Evolutionary conservation across 2,113 vertebrate genomes (phyloP).

Genomic region (Microtus montanus): DNA sequence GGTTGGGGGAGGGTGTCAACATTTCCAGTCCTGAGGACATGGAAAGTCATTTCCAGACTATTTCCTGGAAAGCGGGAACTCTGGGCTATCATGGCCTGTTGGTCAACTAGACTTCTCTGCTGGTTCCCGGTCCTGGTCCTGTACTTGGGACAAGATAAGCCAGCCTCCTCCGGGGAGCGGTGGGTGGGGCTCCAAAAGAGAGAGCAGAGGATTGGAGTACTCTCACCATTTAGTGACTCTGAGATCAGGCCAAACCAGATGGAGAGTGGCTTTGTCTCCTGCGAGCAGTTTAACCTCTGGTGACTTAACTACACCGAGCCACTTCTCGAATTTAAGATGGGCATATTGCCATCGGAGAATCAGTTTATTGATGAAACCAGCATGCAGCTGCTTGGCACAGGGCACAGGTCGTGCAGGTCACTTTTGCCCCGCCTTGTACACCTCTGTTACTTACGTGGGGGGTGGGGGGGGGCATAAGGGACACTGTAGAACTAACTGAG

Average conservation of each 20-base stretch:
- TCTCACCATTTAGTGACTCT: background rate
- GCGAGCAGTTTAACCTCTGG: background rate
- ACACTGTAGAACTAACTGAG: background rate
- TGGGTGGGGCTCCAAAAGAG: background rate
- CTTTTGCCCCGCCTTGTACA: background rate
- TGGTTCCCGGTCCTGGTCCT: background rate
- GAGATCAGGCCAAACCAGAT: background rate
- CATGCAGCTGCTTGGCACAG: too few relatives aligned
- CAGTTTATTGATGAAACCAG: background rate
- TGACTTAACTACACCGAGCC: background rate
- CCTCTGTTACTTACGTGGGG: too few relatives aligned
- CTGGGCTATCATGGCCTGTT: background rate
- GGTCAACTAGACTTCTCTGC: background rate
- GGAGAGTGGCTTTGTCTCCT: background rate
- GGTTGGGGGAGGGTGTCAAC: background rate
- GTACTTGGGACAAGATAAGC: accelerated
- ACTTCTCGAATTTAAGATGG: background rate
- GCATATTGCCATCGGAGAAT: background rate
- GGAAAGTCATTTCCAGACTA: background rate
- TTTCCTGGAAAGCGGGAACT: background rate
- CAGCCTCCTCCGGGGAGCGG: background rate
- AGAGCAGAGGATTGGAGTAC: background rate
- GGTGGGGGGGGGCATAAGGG: background rate
- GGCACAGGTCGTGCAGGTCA: background rate
- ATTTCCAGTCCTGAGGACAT: background rate